A percentile compares a stretch with the other conserved stretches of the same genome.
phyloP scores from a whole-genome alignment of 35 echinoderm and acorn worm genomes.

The Anneissia japonica region DNA sequence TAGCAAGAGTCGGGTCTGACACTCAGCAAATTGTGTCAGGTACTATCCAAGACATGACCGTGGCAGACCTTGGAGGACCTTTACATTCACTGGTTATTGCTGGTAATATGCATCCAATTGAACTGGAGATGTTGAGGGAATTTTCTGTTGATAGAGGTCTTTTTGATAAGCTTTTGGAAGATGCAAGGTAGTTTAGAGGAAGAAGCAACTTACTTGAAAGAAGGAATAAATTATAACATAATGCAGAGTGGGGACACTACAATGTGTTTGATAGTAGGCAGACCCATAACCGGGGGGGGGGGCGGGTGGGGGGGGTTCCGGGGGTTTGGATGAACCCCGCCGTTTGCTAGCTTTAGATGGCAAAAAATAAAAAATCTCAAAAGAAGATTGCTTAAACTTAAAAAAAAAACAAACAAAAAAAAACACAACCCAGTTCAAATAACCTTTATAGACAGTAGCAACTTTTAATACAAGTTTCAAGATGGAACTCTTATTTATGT shows the following conservation, averaged over 20 bases:
- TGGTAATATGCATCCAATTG: conserved; percentile 94
- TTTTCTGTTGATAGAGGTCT: conserved; percentile 51
- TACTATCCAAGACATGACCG: conserved; percentile 62
- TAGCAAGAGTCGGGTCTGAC: conserved; percentile 76
- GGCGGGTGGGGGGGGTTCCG: too few species aligned
- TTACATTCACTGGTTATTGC: conserved; percentile 97
- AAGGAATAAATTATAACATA: neutral
- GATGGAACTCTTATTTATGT: too few species aligned
- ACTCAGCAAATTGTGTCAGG: conserved; percentile 71
- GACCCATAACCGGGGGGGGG: too few species aligned
- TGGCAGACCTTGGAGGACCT: conserved; percentile 78
- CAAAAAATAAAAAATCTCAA: too few species aligned
- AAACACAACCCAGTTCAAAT: too few species aligned
- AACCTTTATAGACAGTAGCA: too few species aligned
- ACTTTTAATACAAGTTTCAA: too few species aligned
- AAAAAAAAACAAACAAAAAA: too few species aligned
- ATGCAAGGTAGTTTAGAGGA: conserved; percentile 14
- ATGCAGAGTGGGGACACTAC: neutral
- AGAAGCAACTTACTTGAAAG: neutral
- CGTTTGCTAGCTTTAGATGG: too few species aligned
- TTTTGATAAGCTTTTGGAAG: conserved; percentile 65
- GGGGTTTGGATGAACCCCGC: too few species aligned
- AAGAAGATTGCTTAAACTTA: too few species aligned
- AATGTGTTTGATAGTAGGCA: too few species aligned
- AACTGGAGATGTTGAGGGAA: conserved; percentile 76